Percentiles rank a stretch among this genome's conserved stretches.
phyloP scores from a whole-genome alignment of 2,797 vertebrate genomes.

The Falco cherrug region DNA sequence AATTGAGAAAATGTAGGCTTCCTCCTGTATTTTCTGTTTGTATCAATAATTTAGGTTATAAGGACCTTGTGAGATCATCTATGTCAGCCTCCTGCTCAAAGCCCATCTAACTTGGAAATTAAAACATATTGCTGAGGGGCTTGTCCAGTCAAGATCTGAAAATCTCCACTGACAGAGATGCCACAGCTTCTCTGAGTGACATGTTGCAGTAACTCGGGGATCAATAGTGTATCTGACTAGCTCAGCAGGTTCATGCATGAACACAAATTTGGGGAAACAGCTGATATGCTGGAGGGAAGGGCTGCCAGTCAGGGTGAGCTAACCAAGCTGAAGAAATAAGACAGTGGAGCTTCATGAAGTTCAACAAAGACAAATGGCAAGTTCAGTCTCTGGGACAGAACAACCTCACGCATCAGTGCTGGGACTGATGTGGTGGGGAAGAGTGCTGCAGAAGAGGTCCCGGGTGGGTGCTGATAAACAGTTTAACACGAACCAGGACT shows the following conservation, averaged over 20 bases:
- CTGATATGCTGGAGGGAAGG: not conserved
- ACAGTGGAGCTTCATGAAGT: not conserved
- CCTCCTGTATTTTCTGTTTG: not conserved
- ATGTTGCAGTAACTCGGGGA: not conserved
- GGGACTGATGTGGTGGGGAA: not conserved
- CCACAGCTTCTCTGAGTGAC: not conserved
- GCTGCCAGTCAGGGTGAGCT: not conserved
- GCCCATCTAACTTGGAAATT: not conserved
- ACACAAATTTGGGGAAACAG: not conserved
- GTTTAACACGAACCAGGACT: not conserved
- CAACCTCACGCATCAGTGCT: not conserved
- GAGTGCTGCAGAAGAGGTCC: not conserved
- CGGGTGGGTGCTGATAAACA: not conserved
- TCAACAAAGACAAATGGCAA: not conserved
- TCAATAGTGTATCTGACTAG: not conserved
- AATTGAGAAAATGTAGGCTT: not conserved
- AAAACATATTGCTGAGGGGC: not conserved
- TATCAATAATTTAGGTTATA: not conserved
- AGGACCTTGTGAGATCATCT: not conserved
- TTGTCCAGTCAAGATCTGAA: not conserved
- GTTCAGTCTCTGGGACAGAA: not conserved
- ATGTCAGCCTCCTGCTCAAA: not conserved
- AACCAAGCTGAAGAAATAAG: not conserved
- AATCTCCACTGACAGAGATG: not conserved
- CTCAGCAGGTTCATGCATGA: not conserved